Base-by-base conservation (phyloP, 2,797 vertebrate genomes). In the Hirundo rustica region DNA sequence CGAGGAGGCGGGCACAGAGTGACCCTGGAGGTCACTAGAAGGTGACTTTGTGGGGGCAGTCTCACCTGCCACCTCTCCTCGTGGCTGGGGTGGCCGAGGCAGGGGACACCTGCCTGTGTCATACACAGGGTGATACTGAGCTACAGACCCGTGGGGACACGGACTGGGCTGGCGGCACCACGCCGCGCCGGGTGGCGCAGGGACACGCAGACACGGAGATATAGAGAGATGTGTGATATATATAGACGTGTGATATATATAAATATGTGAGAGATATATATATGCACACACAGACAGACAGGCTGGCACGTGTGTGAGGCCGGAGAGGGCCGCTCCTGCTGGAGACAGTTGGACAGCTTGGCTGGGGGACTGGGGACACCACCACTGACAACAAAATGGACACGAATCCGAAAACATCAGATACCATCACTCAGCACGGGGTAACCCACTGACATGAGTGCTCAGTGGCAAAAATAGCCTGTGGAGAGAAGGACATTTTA, bases 321-420 rank as follows among this genome's bases (percentile, higher is more conserved):
- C 42, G 9, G 90, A 90, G 78, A 79, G 51, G 64, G 75, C 86
- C 60, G 84, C 92, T 87, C 94, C 96, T 29, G 8, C 73, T 66
- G 71, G 91, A 86, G 68, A 96, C 91, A 53, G 84, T 91, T 91
- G 66, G 95, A 97, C 96, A 97, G 85, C 96, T 95, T 9, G 7
- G 19, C 48, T 81, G 92, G 88, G 88, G 94, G 81, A 92, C 40
- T 34, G 72, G 92, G 96, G 87, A 97, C 97, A 97, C 85, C 81
- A 71, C 92, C 91, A 97, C 79, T 92, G 96, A 98, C 97, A 97
- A 98, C 89, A 95, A 97, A 89, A 98, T 96, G 97, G 93, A 98
- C 96, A 98, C 2, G 66, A 77, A 97, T 91, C 95, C 34, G 5
- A 75, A 95, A 95, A 95, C 92, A 95, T 91, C 95, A 96, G 95